phyloP scores from a whole-genome alignment of 2,797 vertebrate species.

The Falco peregrinus region DNA sequence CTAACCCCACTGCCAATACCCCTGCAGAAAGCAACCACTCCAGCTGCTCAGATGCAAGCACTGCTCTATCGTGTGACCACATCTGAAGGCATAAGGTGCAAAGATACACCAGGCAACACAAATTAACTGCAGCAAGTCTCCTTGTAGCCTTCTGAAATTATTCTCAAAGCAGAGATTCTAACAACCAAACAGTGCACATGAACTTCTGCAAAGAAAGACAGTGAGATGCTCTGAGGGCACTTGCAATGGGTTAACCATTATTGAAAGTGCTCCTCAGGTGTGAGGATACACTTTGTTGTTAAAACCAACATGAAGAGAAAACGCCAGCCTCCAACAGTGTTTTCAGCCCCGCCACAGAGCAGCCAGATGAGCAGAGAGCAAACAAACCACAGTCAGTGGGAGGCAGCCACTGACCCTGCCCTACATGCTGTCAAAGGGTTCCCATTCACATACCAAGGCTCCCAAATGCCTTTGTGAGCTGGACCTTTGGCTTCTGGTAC shows the following conservation, averaged over 20 bases:
- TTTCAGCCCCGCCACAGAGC: neutral
- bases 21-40: neutral
- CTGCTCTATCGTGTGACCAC: accelerated
- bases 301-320: neutral
- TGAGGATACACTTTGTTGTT: neutral
- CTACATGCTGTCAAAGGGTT: accelerated
- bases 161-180: neutral
- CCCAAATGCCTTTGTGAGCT: neutral
- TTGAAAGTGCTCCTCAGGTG: neutral
- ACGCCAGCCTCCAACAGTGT: neutral
- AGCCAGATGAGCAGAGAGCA: neutral
- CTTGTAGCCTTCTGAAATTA: neutral
- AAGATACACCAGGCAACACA: neutral
- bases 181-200: accelerated
- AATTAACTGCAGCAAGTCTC: neutral
- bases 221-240: neutral
- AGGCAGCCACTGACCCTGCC: neutral
- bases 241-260: neutral
- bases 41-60: neutral
- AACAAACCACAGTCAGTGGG: neutral
- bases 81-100: neutral
- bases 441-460: neutral
- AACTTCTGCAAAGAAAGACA: neutral
- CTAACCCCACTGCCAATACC: neutral
- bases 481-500: neutral